Conservation (phyloP, 2,113 vertebrate species). For the Turnix velox region DNA sequence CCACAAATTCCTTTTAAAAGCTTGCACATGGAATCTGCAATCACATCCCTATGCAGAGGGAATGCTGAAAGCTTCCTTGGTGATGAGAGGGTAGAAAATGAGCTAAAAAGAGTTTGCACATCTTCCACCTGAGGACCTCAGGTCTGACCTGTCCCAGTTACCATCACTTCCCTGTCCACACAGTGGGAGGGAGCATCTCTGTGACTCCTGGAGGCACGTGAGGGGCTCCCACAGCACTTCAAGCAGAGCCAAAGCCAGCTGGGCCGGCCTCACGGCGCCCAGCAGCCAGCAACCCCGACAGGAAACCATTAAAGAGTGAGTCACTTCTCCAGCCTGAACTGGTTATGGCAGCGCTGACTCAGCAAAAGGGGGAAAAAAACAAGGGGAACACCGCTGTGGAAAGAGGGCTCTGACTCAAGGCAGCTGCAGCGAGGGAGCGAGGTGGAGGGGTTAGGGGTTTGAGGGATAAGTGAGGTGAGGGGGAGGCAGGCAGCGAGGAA, state of each 20-base stretch:
- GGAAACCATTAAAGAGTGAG: conserved; percentile 50
- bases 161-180: neutral
- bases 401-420: conserved; percentile 22
- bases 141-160: accelerated
- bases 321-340: conserved; percentile 58
- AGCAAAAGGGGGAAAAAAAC: conserved; percentile 20
- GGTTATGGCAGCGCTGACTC: conserved; percentile 61
- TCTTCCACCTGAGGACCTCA: neutral
- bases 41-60: neutral
- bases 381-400: neutral
- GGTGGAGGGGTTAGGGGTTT: accelerated
- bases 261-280: neutral
- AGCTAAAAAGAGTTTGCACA: neutral
- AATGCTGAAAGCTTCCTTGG: neutral
- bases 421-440: neutral
- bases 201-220: neutral
- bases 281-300: neutral
- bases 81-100: neutral
- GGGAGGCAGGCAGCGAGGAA: neutral
- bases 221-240: neutral
- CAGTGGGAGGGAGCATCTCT: accelerated
- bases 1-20: neutral
- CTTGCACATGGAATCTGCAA: neutral
- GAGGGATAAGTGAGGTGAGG: accelerated
- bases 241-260: neutral